Base-by-base conservation (phyloP, 2,113 vertebrate species). In the Pseudorasbora parva region DNA sequence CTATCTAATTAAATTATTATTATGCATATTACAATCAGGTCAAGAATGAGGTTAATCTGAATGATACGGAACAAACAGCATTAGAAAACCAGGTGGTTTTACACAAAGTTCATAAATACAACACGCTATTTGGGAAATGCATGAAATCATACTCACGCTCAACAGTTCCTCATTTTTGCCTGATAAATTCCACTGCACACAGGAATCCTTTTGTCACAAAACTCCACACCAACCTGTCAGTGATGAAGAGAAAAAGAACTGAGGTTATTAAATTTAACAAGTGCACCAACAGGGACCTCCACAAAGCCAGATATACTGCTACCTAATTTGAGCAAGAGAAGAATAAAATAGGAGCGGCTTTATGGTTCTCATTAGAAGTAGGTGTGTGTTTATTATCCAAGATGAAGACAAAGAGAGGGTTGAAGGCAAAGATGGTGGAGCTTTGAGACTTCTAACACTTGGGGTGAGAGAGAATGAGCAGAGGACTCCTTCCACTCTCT, bases 241-340 rank as follows among this genome's bases (percentile, higher is more conserved):
- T 12, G 21, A 80, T 54, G 8, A 56, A 81, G 72, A 80, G 51
- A 81, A 87, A 83, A 10, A 56, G 23, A 81, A 75, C 33, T 30
- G 57, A 43, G 62, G 25, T 64, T 78, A 85, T 85, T 87, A 82
- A 33, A 80, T 84, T 84, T 84, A 66, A 64, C 60, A 23, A 68
- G 62, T 43, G 73, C 41, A 73, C 49, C 43, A 81, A 51, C 64
- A 84, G 74, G 27, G 37, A 71, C 19, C 54, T 77, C 57, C 37
- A 57, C n/a, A 54, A 76, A 59, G 56, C 56, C 54, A 54, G n/a
- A 75, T 30, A 86, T 54, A 81, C 62, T 17, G 25, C 47, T 47
- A 25, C n/a, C 72, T 71, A 71, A 84, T 86, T 86, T 81, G 25
- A 75, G 69, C 23, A 14, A 84, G n/a, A 27, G 74, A 56, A 64